phyloP scores from a whole-genome alignment of 1,140 invertebrate genomes.

The Nymphalis io region DNA sequence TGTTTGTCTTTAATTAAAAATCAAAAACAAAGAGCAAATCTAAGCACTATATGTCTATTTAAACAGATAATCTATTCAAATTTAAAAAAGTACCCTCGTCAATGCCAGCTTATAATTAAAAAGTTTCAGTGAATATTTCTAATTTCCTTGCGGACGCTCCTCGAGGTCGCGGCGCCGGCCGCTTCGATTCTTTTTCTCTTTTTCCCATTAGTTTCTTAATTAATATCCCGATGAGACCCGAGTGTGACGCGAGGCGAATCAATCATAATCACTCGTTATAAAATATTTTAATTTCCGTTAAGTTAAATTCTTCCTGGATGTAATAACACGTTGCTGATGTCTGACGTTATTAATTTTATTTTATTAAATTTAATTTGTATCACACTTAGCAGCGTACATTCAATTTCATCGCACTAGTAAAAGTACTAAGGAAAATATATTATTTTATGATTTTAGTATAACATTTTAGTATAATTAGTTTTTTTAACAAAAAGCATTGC shows the following conservation, averaged over 20 bases:
- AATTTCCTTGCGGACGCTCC: constrained; percentile 53
- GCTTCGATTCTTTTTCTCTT: constrained; percentile 53
- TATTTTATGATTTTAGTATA: too few relatives aligned
- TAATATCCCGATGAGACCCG: constrained; percentile 55
- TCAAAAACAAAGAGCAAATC: too few relatives aligned
- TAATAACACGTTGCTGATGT: constrained; percentile 9
- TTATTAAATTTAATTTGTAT: background rate
- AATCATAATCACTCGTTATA: constrained; percentile 64
- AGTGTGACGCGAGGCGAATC: constrained; percentile 56
- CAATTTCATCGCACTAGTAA: too few relatives aligned
- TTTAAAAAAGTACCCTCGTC: constrained; percentile 11
- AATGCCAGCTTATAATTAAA: constrained; percentile 45
- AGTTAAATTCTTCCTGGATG: constrained; percentile 23
- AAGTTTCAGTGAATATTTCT: constrained; percentile 49
- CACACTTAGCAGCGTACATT: too few relatives aligned
- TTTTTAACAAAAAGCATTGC: too few relatives aligned
- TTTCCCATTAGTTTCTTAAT: constrained; percentile 69
- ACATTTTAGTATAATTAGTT: too few relatives aligned
- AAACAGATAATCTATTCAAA: background rate
- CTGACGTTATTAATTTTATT: background rate
- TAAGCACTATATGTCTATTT: background rate
- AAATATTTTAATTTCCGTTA: constrained; percentile 52
- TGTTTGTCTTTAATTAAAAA: too few relatives aligned
- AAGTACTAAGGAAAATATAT: too few relatives aligned
- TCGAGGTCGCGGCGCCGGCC: constrained; percentile 34